A percentile compares a stretch with the other conserved stretches of the same genome.
Evolutionary conservation across 2,797 vertebrate genomes (phyloP).

Genomic region (Crocidura indochinensis): DNA sequence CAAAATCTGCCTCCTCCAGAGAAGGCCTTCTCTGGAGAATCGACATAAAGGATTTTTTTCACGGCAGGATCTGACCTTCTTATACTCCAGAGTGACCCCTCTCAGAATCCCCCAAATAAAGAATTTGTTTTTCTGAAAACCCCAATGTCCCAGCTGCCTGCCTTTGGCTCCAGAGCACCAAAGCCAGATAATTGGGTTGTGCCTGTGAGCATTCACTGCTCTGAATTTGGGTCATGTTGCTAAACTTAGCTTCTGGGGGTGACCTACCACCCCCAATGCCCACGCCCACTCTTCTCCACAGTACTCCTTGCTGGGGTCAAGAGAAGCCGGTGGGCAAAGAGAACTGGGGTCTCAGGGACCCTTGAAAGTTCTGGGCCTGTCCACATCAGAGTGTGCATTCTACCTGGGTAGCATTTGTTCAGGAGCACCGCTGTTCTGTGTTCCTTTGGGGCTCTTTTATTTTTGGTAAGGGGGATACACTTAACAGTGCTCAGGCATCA

Average conservation of each 20-base stretch:
- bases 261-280: background rate
- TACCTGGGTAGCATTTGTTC: no score
- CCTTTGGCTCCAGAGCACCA: constrained; percentile 47
- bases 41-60: background rate
- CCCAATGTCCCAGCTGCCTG: constrained; percentile 36
- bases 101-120: background rate
- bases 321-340: background rate
- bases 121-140: constrained; percentile 39
- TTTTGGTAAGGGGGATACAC: no score
- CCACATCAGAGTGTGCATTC: background rate
- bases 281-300: background rate
- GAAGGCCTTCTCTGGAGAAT: no score
- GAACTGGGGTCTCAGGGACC: background rate
- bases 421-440: background rate
- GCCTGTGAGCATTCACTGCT: background rate
- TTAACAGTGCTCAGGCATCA: no score
- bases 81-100: constrained; percentile 11
- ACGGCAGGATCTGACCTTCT: background rate
- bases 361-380: background rate
- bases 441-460: background rate
- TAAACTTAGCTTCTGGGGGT: background rate
- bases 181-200: background rate
- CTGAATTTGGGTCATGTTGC: constrained; percentile 64
- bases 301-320: background rate
- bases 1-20: background rate